Base-by-base conservation (phyloP, 2,113 vertebrate genomes). In the Lynx canadensis region DNA sequence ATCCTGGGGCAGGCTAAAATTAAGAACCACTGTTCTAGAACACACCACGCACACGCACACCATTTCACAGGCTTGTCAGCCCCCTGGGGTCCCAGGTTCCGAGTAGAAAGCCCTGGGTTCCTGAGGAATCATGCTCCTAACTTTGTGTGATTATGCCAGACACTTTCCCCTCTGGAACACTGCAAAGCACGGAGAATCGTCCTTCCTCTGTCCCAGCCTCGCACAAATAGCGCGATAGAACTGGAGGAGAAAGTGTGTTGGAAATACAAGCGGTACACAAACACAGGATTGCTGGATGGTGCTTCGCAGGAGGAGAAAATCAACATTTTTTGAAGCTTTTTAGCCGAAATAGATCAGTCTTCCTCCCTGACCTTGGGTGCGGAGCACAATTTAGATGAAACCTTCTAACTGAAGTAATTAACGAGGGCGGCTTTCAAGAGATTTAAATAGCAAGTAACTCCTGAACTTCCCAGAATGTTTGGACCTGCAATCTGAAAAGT, bases 351-450 rank as follows among this genome's bases (percentile, higher is more conserved):
- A 80, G 96, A 95, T 96, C 79, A 89, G 66, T 98, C 97, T 97
- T 97, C 94, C 95, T 98, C 48, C 91, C 97, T 69, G 97, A 98
- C 98, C 98, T 98, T 98, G 98, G 98, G 96, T 97, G 84, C 71
- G n/a, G 97, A 88, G 96, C 96, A 96, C 96, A 97, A 97, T 98
- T 98, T 96, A 96, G 97, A 98, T 84, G 98, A 98, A 97, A 97
- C 97, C 95, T 98, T 98, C 98, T 95, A 98, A 98, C 97, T 96
- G 98, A 98, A 99, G 98, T 98, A 99, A 99, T 99, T 99, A 99
- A 99, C 97, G 97, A 82, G 98, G 98, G 94, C 29, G 57, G 97
- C 98, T 99, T 99, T 98, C 96, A 99, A 98, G 98, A 98, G 98
- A 98, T 98, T 98, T 98, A 98, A 99, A 99, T 98, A 99, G 98